Conservation (phyloP, 2,888 invertebrate genomes). For the Aricia artaxerxes region DNA sequence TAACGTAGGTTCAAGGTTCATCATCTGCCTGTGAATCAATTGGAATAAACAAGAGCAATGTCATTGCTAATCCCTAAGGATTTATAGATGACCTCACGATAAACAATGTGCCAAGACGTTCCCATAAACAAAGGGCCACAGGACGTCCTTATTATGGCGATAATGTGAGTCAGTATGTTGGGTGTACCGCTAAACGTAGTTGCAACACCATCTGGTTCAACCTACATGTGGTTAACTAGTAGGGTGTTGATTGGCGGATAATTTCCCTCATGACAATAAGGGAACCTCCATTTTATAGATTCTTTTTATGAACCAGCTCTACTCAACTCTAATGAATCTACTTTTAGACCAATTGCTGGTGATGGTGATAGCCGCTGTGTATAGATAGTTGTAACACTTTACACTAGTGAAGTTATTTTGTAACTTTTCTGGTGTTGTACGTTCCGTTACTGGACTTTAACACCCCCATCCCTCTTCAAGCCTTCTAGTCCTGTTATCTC, state of each 20-base stretch:
- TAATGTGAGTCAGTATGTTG: slow-evolving; percentile 13
- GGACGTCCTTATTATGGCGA: slow-evolving; percentile 23
- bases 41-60: not conserved
- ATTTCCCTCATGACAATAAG: not conserved
- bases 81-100: not conserved
- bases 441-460: too few relatives aligned
- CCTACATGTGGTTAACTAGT: not conserved
- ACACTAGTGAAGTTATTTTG: too few relatives aligned
- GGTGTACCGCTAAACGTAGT: not conserved
- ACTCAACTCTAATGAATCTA: too few relatives aligned
- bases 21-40: too few relatives aligned
- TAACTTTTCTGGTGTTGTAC: too few relatives aligned
- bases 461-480: not conserved
- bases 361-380: too few relatives aligned
- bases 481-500: not conserved
- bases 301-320: too few relatives aligned
- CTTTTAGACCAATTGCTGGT: too few relatives aligned
- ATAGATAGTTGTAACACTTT: too few relatives aligned
- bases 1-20: too few relatives aligned
- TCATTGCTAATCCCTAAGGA: not conserved
- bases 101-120: not conserved
- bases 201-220: not conserved
- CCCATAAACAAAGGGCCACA: slow-evolving; percentile 14
- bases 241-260: not conserved
- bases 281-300: too few relatives aligned